phyloP scores from a whole-genome alignment of 2,888 invertebrate species.

The Physocephala rufipes region DNA sequence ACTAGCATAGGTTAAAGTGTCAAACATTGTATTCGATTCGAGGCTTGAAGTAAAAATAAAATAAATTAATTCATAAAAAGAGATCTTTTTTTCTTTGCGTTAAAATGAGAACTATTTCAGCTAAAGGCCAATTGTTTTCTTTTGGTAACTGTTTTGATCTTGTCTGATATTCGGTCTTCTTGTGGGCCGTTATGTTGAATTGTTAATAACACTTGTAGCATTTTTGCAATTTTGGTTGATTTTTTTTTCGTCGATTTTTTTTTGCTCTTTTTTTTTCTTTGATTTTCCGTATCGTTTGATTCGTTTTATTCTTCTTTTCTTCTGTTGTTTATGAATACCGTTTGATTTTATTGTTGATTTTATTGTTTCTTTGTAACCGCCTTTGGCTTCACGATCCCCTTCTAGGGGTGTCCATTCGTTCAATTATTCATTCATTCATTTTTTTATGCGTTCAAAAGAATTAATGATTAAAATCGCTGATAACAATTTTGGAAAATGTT shows the following conservation, averaged over 20 bases:
- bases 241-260: no score
- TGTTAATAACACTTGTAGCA: conserved; percentile 28
- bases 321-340: background rate
- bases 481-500: conserved; percentile 40
- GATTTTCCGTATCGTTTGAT: background rate
- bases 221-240: conserved; percentile 1
- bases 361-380: background rate
- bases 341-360: background rate
- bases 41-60: conserved; percentile 26
- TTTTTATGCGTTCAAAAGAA: conserved; percentile 4
- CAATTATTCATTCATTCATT: background rate
- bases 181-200: conserved; percentile 30
- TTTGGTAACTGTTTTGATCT: conserved; percentile 43
- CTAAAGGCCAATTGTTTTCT: conserved; percentile 36
- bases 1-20: conserved; percentile 37
- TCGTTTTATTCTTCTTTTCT: no score
- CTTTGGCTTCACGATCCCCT: background rate
- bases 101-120: background rate
- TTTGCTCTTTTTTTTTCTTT: conserved; percentile 1
- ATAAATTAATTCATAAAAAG: conserved; percentile 13
- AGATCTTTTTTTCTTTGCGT: background rate
- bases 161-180: conserved; percentile 3
- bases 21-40: conserved; percentile 29
- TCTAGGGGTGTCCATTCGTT: background rate
- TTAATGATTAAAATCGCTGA: conserved; percentile 23